Percentiles rank a stretch among this genome's conserved stretches.
Conservation (phyloP, 1,140 invertebrate genomes). For the Drosophila sulfurigaster region DNA sequence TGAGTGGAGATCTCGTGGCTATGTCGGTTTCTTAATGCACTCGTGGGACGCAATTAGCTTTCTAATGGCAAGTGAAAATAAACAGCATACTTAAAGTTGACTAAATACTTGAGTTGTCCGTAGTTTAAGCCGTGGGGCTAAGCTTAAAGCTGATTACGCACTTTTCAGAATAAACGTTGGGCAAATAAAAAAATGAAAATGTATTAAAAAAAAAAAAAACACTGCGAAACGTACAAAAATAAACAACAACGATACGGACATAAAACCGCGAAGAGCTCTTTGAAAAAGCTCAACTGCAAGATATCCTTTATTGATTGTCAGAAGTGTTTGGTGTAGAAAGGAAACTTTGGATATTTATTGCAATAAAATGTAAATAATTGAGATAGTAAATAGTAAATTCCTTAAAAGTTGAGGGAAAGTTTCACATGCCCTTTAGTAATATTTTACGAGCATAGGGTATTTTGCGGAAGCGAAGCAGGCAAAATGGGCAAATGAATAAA, state of each 20-base stretch:
- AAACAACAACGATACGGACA: conserved; percentile 12
- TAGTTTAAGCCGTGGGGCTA: conserved; percentile 10
- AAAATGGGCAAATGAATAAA: conserved; percentile 59
- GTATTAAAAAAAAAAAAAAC: conserved; percentile 40
- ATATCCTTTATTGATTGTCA: not conserved
- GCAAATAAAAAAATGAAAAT: conserved; percentile 31
- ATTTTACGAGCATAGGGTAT: conserved; percentile 19
- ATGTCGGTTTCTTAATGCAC: not conserved
- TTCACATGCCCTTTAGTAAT: not conserved
- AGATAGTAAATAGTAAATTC: not conserved
- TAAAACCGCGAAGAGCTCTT: not conserved
- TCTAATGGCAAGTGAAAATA: not conserved
- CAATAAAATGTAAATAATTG: not conserved
- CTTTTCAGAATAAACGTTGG: conserved; percentile 13
- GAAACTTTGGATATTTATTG: too few relatives aligned
- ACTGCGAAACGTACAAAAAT: conserved; percentile 22
- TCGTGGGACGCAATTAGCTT: conserved; percentile 11
- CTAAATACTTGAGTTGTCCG: conserved; percentile 18
- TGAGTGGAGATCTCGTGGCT: not conserved
- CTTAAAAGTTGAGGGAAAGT: too few relatives aligned
- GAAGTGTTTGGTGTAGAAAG: too few relatives aligned
- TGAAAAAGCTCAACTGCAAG: not conserved
- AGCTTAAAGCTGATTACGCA: conserved; percentile 40
- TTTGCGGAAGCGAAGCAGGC: conserved; percentile 31
- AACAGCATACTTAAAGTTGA: conserved; percentile 16